Conservation (phyloP, 2,113 vertebrate genomes). For the Protomyctophum bolini region DNA sequence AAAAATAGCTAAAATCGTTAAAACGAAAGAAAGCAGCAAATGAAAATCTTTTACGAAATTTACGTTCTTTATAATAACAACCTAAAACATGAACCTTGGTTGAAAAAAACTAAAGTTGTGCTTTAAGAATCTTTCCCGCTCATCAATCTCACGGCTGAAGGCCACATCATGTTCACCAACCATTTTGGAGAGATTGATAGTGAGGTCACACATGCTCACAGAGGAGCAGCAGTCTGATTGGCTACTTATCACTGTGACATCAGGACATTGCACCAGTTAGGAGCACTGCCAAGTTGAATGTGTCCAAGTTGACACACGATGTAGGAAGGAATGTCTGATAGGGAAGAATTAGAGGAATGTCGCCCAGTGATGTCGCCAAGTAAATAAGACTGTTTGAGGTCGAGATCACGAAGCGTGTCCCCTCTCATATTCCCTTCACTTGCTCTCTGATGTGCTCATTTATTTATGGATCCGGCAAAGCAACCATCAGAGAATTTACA, state of each 20-base stretch:
- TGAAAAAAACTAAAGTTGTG: no score
- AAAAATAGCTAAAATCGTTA: no score
- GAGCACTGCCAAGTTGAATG: conserved; percentile 61
- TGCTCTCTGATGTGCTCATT: conserved; percentile 69
- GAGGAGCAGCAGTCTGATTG: conserved; percentile 66
- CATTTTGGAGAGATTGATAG: conserved; percentile 30
- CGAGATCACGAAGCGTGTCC: conserved; percentile 64
- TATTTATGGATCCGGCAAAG: conserved; percentile 74
- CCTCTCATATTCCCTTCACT: conserved; percentile 67
- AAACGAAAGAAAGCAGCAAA: no score
- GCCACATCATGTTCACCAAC: conserved; percentile 25
- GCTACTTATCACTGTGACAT: conserved; percentile 64
- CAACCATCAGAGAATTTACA: conserved; percentile 64
- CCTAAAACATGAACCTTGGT: no score
- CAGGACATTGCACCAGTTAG: conserved; percentile 48
- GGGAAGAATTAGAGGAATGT: conserved; percentile 34
- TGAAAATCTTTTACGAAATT: no score
- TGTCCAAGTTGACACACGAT: conserved; percentile 48
- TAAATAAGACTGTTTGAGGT: conserved; percentile 34
- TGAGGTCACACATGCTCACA: conserved; percentile 48
- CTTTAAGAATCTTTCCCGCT: conserved; percentile 22
- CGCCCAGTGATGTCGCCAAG: conserved; percentile 5
- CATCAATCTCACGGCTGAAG: not conserved
- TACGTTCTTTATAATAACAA: no score
- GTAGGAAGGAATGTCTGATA: conserved; percentile 44